Conservation (phyloP, 2,888 invertebrate genomes). For the Liposcelis brunnea region DNA sequence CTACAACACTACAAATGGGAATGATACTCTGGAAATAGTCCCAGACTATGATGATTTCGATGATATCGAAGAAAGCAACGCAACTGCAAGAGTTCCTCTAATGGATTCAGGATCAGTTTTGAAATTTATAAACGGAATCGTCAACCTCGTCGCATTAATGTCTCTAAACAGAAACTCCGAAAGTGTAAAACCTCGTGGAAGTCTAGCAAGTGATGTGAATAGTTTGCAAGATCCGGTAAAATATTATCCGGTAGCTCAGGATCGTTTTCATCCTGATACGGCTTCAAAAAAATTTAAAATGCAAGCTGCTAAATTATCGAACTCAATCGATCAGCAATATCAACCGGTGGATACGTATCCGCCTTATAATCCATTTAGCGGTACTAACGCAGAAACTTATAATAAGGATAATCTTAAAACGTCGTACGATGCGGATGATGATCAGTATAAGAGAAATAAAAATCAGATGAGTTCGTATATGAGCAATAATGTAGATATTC, state of each 20-base stretch:
- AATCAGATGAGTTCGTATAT: background rate
- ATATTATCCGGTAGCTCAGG: background rate
- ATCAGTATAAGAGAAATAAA: background rate
- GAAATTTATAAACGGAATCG: conserved; percentile 1
- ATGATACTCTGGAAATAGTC: background rate
- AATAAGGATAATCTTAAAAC: background rate
- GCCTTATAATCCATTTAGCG: background rate
- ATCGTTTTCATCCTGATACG: conserved; percentile 3
- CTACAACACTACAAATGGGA: background rate
- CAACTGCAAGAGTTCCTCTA: background rate
- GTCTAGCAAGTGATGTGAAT: background rate
- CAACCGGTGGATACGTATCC: conserved; percentile 1
- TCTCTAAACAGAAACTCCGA: background rate
- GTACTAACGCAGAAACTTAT: background rate
- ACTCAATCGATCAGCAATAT: too few relatives aligned
- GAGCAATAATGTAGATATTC: background rate
- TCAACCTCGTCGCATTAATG: background rate
- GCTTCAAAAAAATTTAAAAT: conserved; percentile 7
- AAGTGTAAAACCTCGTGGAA: background rate
- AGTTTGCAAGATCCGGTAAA: background rate
- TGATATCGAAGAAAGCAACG: background rate
- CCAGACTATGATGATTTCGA: conserved; percentile 6
- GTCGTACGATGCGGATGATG: conserved; percentile 1
- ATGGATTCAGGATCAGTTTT: background rate
- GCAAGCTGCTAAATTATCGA: background rate